Evolutionary conservation across 2,888 invertebrate species (phyloP).

Genomic region (Drosophila fulvimacula): DNA sequence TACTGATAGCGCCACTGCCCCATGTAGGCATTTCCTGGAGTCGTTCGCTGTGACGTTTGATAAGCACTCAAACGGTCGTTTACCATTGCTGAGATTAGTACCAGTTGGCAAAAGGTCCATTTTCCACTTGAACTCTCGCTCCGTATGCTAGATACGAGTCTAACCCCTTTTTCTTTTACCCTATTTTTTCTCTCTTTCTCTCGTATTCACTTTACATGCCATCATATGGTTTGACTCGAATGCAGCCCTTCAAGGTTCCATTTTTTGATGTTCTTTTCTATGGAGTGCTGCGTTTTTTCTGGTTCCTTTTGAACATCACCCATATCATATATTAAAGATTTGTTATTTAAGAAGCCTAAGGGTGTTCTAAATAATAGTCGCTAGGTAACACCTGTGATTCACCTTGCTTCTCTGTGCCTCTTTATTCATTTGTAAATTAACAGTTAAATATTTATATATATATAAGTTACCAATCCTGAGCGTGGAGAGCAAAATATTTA

Average conservation of each 20-base stretch:
- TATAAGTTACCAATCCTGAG: too few species aligned
- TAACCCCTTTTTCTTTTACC: slow-evolving; percentile 1
- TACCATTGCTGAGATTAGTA: slow-evolving; percentile 53
- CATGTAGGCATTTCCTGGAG: slow-evolving; percentile 49
- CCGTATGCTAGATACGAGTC: slow-evolving; percentile 5
- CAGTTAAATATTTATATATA: too few species aligned
- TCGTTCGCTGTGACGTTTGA: slow-evolving; percentile 57
- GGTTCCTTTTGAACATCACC: too few species aligned
- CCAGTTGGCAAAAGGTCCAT: slow-evolving; percentile 25
- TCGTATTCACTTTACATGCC: slow-evolving; percentile 1
- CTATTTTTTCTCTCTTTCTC: background rate
- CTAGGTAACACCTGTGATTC: too few species aligned
- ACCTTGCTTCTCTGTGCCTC: too few species aligned
- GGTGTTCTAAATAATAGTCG: too few species aligned
- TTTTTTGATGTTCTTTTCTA: too few species aligned
- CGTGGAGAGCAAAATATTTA: too few species aligned
- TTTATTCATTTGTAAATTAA: too few species aligned
- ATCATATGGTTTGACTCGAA: slow-evolving; percentile 37
- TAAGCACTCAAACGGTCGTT: slow-evolving; percentile 58
- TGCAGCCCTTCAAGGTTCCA: slow-evolving; percentile 1
- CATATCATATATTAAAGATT: slow-evolving; percentile 61
- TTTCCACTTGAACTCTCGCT: slow-evolving; percentile 36
- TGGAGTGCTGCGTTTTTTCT: too few species aligned
- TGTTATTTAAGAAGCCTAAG: too few species aligned
- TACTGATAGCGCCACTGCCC: slow-evolving; percentile 47